These are phyloP conservation scores for Galeopterus variegatus DNA, from an alignment of 2,113 vertebrate species.

Conservation along the genomic window DNA sequence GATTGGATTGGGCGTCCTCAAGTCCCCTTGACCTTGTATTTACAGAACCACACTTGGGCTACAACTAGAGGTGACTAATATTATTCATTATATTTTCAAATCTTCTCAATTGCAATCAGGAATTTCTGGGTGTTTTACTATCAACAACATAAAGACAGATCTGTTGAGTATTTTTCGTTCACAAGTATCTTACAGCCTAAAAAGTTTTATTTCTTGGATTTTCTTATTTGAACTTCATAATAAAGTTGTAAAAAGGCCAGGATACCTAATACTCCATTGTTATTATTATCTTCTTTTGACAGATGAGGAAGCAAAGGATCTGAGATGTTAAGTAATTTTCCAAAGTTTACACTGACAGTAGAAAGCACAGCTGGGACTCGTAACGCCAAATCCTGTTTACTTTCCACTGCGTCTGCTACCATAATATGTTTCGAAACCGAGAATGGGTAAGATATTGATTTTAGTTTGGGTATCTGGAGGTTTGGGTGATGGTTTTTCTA, in stretches of 20 bases:
- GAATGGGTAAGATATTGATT: neutral
- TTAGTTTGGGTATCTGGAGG: neutral
- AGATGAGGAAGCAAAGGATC: neutral
- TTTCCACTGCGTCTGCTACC: neutral
- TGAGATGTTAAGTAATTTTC: neutral
- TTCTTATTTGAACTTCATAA: neutral
- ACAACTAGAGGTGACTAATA: neutral
- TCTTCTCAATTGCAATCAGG: neutral
- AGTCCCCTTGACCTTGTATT: neutral
- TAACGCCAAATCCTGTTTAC: neutral
- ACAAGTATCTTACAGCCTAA: neutral
- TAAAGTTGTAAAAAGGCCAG: neutral
- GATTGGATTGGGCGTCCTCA: neutral
- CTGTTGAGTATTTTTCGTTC: neutral
- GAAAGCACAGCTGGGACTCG: neutral
- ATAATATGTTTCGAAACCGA: neutral
- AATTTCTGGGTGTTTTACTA: neutral
- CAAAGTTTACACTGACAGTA: neutral
- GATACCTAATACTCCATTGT: rapidly evolving
- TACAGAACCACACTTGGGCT: neutral
- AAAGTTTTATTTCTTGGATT: neutral
- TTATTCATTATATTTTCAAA: neutral
- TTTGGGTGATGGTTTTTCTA: neutral
- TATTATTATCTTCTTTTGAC: neutral
- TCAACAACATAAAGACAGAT: neutral